Conservation (phyloP, 1,140 invertebrate genomes). For the Neodiprion fabricii region DNA sequence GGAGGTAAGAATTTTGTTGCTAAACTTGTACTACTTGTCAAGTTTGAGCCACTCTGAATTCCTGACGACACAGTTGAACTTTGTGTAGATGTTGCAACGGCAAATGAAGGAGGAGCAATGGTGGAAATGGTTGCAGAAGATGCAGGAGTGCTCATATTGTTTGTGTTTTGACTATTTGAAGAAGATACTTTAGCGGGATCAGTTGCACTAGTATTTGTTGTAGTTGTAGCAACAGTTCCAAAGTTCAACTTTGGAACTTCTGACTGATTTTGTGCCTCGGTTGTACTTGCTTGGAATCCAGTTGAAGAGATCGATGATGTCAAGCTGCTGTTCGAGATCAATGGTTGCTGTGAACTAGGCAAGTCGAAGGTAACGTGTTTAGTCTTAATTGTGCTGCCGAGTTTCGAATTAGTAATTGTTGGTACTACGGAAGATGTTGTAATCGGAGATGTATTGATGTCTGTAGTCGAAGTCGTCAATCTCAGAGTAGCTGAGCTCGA, state of each 20-base stretch:
- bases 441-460: constrained; percentile 52
- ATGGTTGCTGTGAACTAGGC: constrained; percentile 17
- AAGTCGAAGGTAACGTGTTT: constrained; percentile 49
- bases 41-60: background rate
- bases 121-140: constrained; percentile 15
- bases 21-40: background rate
- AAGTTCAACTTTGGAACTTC: background rate
- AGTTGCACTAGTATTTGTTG: constrained; percentile 1
- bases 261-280: background rate
- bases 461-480: constrained; percentile 49
- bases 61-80: background rate
- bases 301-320: background rate
- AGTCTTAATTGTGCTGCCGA: constrained; percentile 20
- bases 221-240: constrained; percentile 12
- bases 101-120: constrained; percentile 10
- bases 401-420: constrained; percentile 34
- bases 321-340: background rate
- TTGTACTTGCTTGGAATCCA: background rate
- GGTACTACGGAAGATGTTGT: constrained; percentile 47
- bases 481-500: constrained; percentile 35
- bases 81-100: background rate
- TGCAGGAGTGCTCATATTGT: background rate
- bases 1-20: background rate
- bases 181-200: background rate
- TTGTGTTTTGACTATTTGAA: background rate